phyloP scores from a whole-genome alignment of 1,140 invertebrate genomes.

The Papilio polyxenes region DNA sequence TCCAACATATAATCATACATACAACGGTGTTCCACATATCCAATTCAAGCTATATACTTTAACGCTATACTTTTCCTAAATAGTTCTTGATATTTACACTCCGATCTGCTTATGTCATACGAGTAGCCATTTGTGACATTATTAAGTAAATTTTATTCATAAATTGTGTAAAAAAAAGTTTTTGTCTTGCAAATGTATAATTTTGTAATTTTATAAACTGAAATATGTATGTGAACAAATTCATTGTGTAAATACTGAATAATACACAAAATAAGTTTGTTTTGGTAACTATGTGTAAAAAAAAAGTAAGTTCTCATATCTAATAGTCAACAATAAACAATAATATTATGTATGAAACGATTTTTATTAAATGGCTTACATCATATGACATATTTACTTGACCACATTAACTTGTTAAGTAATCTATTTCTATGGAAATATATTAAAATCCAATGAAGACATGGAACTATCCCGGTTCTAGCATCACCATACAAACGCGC shows the following conservation, averaged over 20 bases:
- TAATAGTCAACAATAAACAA: too few species aligned
- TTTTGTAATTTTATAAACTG: too few species aligned
- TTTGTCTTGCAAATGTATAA: too few species aligned
- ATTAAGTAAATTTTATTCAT: not conserved
- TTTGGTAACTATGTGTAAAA: too few species aligned
- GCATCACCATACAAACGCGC: conserved; percentile 58
- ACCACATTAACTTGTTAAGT: not conserved
- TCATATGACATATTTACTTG: conserved; percentile 19
- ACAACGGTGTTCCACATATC: conserved; percentile 64
- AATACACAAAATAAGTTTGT: too few species aligned
- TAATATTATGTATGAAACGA: too few species aligned
- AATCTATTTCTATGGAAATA: conserved; percentile 65
- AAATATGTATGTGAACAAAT: too few species aligned
- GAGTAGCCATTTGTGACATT: not conserved
- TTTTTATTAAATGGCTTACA: too few species aligned
- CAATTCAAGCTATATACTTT: conserved; percentile 66
- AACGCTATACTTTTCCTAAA: conserved; percentile 70
- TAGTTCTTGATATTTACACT: conserved; percentile 71
- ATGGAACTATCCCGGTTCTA: conserved; percentile 69
- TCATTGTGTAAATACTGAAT: too few species aligned
- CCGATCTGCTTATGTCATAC: conserved; percentile 42
- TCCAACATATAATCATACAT: conserved; percentile 46
- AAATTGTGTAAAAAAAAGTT: not conserved
- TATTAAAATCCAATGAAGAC: conserved; percentile 77
- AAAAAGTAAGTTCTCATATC: too few species aligned